phyloP scores from a whole-genome alignment of 2,888 invertebrate species.

The Hirtodrosophila duncani region DNA sequence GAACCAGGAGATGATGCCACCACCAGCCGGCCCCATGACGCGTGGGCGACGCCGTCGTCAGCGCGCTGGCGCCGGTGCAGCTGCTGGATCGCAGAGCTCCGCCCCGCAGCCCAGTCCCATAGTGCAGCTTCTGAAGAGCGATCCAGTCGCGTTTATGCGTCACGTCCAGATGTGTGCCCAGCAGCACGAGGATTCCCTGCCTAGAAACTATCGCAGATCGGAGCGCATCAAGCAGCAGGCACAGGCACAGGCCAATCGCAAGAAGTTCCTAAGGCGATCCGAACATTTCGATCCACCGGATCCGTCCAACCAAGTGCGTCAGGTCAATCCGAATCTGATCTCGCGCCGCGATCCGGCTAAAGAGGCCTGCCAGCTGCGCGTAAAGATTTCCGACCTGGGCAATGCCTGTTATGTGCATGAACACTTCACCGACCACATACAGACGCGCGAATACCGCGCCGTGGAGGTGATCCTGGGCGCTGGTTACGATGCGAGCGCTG shows the following conservation, averaged over 20 bases:
- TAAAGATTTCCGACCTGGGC: slow-evolving; percentile 98
- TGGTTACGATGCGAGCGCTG: slow-evolving; percentile 96
- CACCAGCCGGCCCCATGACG: slow-evolving; percentile 14
- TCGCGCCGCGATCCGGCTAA: slow-evolving; percentile 85
- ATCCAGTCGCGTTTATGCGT: slow-evolving; percentile 25
- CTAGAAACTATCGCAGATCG: too few species aligned
- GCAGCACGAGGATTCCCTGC: too few species aligned
- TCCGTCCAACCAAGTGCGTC: not conserved
- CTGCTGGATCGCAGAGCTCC: slow-evolving; percentile 37
- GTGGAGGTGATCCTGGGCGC: slow-evolving; percentile 97
- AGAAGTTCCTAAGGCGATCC: not conserved
- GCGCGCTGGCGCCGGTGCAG: too few species aligned
- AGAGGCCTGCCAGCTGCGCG: slow-evolving; percentile 90
- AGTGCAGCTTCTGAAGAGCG: slow-evolving; percentile 9
- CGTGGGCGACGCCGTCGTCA: not conserved
- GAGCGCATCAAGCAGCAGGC: not conserved
- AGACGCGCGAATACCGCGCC: slow-evolving; percentile 97
- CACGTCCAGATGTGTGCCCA: slow-evolving; percentile 8
- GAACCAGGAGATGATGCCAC: slow-evolving; percentile 23
- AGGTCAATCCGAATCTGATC: slow-evolving; percentile 3
- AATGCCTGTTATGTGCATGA: slow-evolving; percentile 98
- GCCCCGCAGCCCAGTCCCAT: slow-evolving; percentile 15
- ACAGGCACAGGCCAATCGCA: not conserved
- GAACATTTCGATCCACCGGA: not conserved
- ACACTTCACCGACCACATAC: slow-evolving; percentile 99